These are phyloP conservation scores for Saguinus midas DNA, from an alignment of 2,113 vertebrate genomes.

Conservation along the genomic window DNA sequence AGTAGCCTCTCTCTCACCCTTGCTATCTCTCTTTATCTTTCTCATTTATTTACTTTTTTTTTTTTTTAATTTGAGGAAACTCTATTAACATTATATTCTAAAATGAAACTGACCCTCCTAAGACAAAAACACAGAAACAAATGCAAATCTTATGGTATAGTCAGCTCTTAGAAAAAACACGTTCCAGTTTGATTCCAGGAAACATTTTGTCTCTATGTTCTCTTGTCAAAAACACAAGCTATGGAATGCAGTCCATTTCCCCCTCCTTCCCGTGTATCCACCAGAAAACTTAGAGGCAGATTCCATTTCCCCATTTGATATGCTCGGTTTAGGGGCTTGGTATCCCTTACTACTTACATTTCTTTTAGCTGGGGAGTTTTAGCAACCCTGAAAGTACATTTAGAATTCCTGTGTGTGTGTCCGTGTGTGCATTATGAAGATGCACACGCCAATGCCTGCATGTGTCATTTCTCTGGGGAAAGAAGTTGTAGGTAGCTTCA, in stretches of 20 bases:
- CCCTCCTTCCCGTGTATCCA: background rate
- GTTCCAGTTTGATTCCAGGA: background rate
- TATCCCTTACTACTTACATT: background rate
- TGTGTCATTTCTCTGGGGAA: background rate
- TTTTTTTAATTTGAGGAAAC: conserved; percentile 11
- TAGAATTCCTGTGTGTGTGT: background rate
- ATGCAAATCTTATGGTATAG: background rate
- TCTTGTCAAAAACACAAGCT: conserved; percentile 43
- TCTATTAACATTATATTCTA: background rate
- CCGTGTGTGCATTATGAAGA: background rate
- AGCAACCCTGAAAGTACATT: background rate
- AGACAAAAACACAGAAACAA: background rate
- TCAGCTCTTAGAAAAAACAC: background rate
- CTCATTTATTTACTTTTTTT: background rate
- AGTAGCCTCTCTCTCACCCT: background rate
- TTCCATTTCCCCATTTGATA: background rate
- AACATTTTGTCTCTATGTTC: conserved; percentile 11
- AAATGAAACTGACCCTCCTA: background rate
- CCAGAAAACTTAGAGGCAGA: conserved; percentile 35
- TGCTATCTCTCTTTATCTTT: background rate
- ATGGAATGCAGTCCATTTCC: background rate
- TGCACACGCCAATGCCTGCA: background rate
- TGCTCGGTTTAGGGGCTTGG: background rate
- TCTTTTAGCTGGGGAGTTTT: background rate
- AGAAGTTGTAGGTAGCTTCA: background rate